These are phyloP conservation scores for Punctoribates punctum DNA, from an alignment of 2,888 invertebrate species.

Conservation along the genomic window DNA sequence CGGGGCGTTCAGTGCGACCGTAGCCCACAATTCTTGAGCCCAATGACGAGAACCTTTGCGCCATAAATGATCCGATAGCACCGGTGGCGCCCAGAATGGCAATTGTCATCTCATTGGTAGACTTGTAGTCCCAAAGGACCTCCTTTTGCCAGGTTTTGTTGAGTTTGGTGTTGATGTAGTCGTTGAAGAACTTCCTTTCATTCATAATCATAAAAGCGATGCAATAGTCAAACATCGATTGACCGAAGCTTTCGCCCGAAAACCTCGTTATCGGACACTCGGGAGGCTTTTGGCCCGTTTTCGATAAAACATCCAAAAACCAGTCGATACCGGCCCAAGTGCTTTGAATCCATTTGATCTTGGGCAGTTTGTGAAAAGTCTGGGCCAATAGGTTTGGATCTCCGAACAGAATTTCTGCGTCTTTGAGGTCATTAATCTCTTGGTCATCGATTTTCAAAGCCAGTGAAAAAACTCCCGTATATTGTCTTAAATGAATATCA, in stretches of 20 bases:
- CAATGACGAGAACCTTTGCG: neutral
- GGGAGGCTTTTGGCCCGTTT: constrained; percentile 47
- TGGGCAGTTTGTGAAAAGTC: constrained; percentile 53
- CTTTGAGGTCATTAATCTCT: constrained; percentile 48
- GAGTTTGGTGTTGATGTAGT: constrained; percentile 53
- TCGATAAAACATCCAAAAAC: neutral
- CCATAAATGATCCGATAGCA: constrained; percentile 19
- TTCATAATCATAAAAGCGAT: constrained; percentile 57
- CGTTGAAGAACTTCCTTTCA: constrained; percentile 55
- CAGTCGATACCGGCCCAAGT: constrained; percentile 57
- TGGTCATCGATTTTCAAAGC: neutral
- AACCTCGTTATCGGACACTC: constrained; percentile 54
- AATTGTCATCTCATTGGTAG: constrained; percentile 20
- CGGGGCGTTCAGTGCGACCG: neutral
- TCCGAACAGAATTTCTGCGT: constrained; percentile 55
- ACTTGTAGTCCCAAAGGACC: constrained; percentile 18
- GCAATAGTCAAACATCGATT: constrained; percentile 58
- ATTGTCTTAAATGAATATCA: neutral
- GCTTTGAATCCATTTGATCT: constrained; percentile 56
- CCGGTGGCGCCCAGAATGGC: constrained; percentile 2
- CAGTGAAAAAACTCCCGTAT: neutral
- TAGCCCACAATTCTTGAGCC: neutral
- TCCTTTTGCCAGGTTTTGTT: constrained; percentile 45
- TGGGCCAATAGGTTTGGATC: constrained; percentile 55
- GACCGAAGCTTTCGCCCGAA: constrained; percentile 56